Conservation (phyloP, 2,888 invertebrate species). For the Hirtodrosophila trivittata region DNA sequence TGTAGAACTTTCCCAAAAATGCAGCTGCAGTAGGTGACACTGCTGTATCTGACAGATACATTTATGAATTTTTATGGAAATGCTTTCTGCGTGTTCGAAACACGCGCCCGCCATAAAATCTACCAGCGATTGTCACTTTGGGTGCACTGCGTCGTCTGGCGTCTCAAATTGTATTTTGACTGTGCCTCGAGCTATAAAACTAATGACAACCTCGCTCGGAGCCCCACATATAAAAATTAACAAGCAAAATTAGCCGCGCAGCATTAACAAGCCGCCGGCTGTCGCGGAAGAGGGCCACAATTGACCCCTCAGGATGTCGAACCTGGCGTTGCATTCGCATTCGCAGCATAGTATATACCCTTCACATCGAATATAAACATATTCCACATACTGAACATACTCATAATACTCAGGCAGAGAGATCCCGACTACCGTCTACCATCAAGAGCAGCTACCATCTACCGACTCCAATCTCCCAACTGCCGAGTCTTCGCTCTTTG, state of each 20-base stretch:
- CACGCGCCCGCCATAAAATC: slow-evolving; percentile 68
- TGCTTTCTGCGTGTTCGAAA: slow-evolving; percentile 38
- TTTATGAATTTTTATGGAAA: slow-evolving; percentile 68
- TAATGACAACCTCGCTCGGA: slow-evolving; percentile 62
- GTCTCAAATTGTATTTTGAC: slow-evolving; percentile 60
- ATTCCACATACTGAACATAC: slow-evolving; percentile 24
- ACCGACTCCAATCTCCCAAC: slow-evolving; percentile 15
- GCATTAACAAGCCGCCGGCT: slow-evolving; percentile 49
- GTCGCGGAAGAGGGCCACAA: slow-evolving; percentile 37
- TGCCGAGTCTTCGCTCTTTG: slow-evolving; percentile 18
- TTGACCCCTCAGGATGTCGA: slow-evolving; percentile 70
- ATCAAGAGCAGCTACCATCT: neutral
- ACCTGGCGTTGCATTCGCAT: slow-evolving; percentile 47
- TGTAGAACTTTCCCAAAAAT: slow-evolving; percentile 62
- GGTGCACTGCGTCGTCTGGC: slow-evolving; percentile 39
- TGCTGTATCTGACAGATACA: slow-evolving; percentile 55
- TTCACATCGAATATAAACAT: slow-evolving; percentile 16
- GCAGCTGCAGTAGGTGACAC: slow-evolving; percentile 52
- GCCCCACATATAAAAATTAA: slow-evolving; percentile 47
- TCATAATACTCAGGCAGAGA: slow-evolving; percentile 37
- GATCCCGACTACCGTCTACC: no score
- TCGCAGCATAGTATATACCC: slow-evolving; percentile 8
- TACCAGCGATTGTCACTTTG: slow-evolving; percentile 56
- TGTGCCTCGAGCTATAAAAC: slow-evolving; percentile 60
- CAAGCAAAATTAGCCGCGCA: slow-evolving; percentile 59